phyloP scores from a whole-genome alignment of 2,113 vertebrate genomes.

The Vulpes vulpes region DNA sequence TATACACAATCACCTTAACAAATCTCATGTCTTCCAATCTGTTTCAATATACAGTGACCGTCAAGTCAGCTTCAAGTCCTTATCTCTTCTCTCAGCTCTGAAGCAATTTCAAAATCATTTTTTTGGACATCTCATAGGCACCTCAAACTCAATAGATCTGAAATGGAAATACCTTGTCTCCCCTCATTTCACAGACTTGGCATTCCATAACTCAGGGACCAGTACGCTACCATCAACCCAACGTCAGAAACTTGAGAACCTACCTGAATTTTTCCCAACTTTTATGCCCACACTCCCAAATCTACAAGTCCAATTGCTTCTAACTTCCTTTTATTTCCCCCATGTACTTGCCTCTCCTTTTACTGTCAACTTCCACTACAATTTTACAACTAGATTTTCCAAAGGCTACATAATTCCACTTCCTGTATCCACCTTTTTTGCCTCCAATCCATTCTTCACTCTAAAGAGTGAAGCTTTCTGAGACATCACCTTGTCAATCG shows the following conservation, averaged over 20 bases:
- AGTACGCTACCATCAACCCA: background rate
- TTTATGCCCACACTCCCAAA: background rate
- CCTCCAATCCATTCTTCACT: background rate
- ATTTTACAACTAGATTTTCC: conserved; percentile 27
- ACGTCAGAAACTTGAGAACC: background rate
- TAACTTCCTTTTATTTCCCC: background rate
- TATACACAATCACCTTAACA: background rate
- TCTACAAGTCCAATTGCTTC: background rate
- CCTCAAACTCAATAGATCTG: background rate
- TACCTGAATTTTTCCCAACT: background rate
- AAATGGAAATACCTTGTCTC: background rate
- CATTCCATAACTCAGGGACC: background rate
- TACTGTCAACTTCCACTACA: background rate
- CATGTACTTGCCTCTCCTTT: background rate
- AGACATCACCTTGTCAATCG: background rate
- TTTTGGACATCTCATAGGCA: background rate
- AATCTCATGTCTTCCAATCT: background rate
- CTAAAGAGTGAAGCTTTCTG: background rate
- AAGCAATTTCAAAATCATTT: background rate
- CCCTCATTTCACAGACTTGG: background rate
- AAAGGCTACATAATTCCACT: background rate
- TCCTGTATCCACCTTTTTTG: background rate
- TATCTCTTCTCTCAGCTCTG: background rate
- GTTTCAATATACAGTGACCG: background rate
- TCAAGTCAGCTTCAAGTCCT: conserved; percentile 15